Base-by-base conservation (phyloP, 2,888 invertebrate genomes). In the Diaprepes abbreviatus region DNA sequence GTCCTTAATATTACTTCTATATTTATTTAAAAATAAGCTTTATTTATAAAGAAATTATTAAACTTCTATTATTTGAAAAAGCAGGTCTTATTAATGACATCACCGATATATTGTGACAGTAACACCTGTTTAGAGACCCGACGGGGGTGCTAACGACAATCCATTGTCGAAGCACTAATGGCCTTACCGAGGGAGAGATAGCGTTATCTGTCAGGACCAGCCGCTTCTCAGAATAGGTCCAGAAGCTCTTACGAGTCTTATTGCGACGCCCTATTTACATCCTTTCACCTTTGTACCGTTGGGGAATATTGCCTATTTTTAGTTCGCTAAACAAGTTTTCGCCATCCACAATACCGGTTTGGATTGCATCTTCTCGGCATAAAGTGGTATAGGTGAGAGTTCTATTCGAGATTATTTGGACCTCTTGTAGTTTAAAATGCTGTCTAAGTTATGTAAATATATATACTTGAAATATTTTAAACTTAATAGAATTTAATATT, bases 161-260 rank as follows among this genome's bases (percentile, higher is more conserved):
- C 78, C 76, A 80, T 81, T 79, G 80, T 78, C 77, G 79, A 77
- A 76, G 76, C 76, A 76, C 80, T 83, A 82, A 83, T 82, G 80
- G 82, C 78, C 78, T 78, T 78, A 73, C 76, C 77, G 70, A 63
- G 79, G 80, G 78, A 77, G 75, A 79, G 81, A 81, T 82, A 81
- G 81, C 80, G 80, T 81, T 82, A 82, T 83, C 83, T 83, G 83
- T 82, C 83, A 82, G 74, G 75, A 75, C 74, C 83, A 83, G 80
- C 76, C 81, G 77, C 76, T 79, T 78, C 77, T 71, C 62, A 68
- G 71, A 72, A 75, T 74, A 77, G 73, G 76, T 75, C 77, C 77
- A 75, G 75, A 70, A 75, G 73, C 72, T 48, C 48, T 48, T 48
- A 48, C 24, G 48, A 66, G 38, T 63, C 71, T 71, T 71, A 69